Evolutionary conservation across 2,797 vertebrate species (phyloP).

Genomic region (Hylomyscus alleni): DNA sequence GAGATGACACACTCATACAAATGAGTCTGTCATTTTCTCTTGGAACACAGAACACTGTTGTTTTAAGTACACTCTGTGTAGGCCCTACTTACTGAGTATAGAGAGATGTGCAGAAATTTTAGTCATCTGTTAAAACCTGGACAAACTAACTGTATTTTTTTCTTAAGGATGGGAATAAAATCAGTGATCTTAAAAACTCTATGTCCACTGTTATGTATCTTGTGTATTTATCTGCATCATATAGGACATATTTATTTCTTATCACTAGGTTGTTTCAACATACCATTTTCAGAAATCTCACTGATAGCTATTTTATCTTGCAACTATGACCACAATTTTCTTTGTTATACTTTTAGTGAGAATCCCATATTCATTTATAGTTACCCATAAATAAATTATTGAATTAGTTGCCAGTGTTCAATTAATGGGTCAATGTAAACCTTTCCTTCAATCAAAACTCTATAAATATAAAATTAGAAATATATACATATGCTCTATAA

Average conservation of each 20-base stretch:
- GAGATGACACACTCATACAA: background rate
- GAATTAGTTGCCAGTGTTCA: background rate
- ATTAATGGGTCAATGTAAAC: background rate
- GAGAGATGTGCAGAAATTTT: background rate
- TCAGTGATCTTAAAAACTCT: constrained; percentile 5
- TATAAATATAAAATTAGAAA: background rate
- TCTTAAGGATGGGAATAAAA: background rate
- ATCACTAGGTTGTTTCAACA: background rate
- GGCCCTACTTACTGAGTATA: background rate
- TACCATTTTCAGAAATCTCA: background rate
- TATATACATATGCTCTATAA: background rate
- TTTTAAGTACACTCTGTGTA: background rate
- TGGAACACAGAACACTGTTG: background rate
- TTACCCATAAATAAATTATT: background rate
- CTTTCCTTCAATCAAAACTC: background rate
- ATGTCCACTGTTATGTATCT: background rate
- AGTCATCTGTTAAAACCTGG: background rate
- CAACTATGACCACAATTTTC: background rate
- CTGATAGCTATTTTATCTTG: background rate
- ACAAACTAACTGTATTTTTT: background rate
- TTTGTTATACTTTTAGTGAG: background rate
- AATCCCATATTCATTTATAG: background rate
- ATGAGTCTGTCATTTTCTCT: background rate
- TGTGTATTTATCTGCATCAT: background rate
- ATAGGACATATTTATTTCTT: background rate